Conservation (phyloP, 2,888 invertebrate species). For the Plagodis pulveraria region DNA sequence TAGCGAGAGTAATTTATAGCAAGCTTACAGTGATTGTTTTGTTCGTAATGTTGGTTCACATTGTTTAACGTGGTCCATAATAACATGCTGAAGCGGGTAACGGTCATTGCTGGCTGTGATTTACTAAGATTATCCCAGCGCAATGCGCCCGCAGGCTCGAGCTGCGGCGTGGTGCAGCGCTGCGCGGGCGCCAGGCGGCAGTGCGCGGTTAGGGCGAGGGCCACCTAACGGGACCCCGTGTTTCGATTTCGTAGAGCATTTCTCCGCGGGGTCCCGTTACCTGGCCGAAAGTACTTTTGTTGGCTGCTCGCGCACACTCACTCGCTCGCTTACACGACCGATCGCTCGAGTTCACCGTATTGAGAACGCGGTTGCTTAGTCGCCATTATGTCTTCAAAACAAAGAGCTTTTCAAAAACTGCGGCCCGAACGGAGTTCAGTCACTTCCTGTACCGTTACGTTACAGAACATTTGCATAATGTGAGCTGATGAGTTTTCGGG, state of each 20-base stretch:
- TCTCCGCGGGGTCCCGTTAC: conserved; percentile 82
- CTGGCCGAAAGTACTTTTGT: conserved; percentile 83
- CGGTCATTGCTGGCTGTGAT: conserved; percentile 55
- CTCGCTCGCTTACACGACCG: conserved; percentile 51
- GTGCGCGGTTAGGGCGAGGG: conserved; percentile 64
- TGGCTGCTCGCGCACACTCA: conserved; percentile 61
- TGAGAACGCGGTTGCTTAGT: conserved; percentile 68
- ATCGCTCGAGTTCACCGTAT: conserved; percentile 76
- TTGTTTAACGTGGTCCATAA: conserved; percentile 36
- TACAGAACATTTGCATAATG: conserved; percentile 44
- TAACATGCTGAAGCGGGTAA: conserved; percentile 51
- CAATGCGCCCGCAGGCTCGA: conserved; percentile 27
- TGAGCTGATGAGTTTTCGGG: conserved; percentile 19
- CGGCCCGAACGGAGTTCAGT: conserved; percentile 41
- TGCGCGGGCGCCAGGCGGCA: conserved; percentile 1
- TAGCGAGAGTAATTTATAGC: too few species aligned
- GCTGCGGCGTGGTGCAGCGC: conserved; percentile 30
- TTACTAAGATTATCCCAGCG: conserved; percentile 72
- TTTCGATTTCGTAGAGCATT: conserved; percentile 86
- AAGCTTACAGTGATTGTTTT: conserved; percentile 12
- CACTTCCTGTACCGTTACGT: conserved; percentile 48
- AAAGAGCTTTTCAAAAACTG: conserved; percentile 64
- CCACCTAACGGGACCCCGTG: conserved; percentile 81
- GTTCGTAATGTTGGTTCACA: conserved; percentile 14
- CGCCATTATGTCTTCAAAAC: conserved; percentile 68